Evolutionary conservation across 1,140 invertebrate species (phyloP).

Genomic region (Drosophila yakuba): DNA sequence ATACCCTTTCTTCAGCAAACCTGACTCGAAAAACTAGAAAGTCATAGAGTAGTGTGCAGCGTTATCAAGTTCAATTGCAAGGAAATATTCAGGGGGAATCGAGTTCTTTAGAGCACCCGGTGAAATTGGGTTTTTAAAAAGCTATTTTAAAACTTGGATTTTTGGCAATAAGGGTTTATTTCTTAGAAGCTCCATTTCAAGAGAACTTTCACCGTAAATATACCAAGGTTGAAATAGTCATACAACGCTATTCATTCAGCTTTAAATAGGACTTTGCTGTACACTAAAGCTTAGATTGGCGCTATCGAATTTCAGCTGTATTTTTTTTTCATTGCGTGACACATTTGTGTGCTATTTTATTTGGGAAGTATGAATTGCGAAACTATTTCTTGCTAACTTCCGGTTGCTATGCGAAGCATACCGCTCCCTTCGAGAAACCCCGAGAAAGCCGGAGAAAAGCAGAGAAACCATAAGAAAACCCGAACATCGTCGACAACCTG

Average conservation of each 20-base stretch:
- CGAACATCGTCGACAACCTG: conserved; percentile 12
- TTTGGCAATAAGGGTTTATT: background rate
- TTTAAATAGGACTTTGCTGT: too few relatives aligned
- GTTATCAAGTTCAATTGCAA: background rate
- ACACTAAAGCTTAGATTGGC: too few relatives aligned
- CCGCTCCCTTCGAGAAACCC: background rate
- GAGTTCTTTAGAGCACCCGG: too few relatives aligned
- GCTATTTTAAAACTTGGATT: too few relatives aligned
- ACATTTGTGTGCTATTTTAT: background rate
- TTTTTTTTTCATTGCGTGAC: conserved; percentile 11
- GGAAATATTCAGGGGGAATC: background rate
- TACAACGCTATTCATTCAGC: too few relatives aligned
- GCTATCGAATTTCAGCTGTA: background rate
- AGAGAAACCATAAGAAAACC: background rate
- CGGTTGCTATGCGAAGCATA: conserved; percentile 33
- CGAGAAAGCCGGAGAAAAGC: background rate
- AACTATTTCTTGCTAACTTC: conserved; percentile 25
- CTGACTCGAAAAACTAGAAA: background rate
- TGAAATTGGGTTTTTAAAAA: too few relatives aligned
- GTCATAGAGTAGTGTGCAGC: background rate
- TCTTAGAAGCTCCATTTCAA: background rate
- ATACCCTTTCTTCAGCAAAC: background rate
- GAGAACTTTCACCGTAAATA: too few relatives aligned
- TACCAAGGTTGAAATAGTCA: too few relatives aligned
- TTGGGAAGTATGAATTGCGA: conserved; percentile 1